Evolutionary conservation across 2,797 vertebrate species (phyloP).

Genomic region (Mastacembelus armatus): DNA sequence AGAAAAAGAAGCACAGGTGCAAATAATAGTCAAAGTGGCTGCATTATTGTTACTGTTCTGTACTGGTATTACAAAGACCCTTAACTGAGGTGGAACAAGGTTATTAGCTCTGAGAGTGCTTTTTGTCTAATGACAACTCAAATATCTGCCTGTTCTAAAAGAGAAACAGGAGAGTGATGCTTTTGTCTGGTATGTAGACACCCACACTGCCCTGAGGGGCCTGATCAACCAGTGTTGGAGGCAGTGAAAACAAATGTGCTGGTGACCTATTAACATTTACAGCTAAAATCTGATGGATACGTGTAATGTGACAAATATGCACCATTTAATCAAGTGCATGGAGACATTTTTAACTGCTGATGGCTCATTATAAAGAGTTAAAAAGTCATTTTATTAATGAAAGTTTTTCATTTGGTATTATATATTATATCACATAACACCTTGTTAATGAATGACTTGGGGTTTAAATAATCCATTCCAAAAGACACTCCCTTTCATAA

Average conservation of each 20-base stretch:
- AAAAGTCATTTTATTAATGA: slow-evolving; percentile 29
- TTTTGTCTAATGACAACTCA: not conserved
- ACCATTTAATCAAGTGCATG: not conserved
- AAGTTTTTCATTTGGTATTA: slow-evolving; percentile 5
- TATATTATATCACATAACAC: too few species aligned
- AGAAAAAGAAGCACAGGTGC: not conserved
- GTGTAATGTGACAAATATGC: not conserved
- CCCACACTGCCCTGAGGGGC: not conserved
- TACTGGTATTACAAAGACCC: too few species aligned
- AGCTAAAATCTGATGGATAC: not conserved
- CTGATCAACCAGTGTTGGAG: too few species aligned
- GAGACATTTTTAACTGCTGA: not conserved
- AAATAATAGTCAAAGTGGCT: not conserved
- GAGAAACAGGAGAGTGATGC: not conserved
- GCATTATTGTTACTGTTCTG: too few species aligned
- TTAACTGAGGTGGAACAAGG: not conserved
- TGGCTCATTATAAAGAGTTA: not conserved
- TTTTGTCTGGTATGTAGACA: not conserved
- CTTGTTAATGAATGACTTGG: not conserved
- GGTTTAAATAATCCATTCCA: not conserved
- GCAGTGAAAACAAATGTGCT: too few species aligned
- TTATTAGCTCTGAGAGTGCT: not conserved
- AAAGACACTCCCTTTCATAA: not conserved
- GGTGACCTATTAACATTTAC: not conserved
- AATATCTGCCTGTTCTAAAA: not conserved